Conservation (phyloP, 1,140 invertebrate genomes). For the Apolygus lucorum region DNA sequence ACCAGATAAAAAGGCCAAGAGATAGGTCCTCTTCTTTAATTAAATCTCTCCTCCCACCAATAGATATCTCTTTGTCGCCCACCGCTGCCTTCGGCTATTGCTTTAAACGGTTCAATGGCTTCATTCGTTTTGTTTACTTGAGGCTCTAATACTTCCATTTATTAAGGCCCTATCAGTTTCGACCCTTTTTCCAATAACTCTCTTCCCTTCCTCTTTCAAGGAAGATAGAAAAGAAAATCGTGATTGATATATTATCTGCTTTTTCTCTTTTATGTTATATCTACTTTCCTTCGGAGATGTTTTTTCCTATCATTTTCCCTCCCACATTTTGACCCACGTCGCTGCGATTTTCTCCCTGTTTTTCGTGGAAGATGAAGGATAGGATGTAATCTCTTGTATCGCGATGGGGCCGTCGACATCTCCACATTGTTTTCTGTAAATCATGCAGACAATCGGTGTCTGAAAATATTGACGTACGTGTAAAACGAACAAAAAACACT, state of each 20-base stretch:
- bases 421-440: too few relatives aligned
- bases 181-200: slow-evolving; percentile 6
- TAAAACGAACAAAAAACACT: too few relatives aligned
- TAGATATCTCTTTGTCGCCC: slow-evolving; percentile 21
- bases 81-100: not conserved
- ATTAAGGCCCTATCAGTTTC: slow-evolving; percentile 18
- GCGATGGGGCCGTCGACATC: too few relatives aligned
- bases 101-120: slow-evolving; percentile 21
- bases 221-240: slow-evolving; percentile 13
- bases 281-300: not conserved
- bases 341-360: not conserved
- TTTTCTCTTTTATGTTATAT: not conserved
- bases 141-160: slow-evolving; percentile 20
- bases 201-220: not conserved
- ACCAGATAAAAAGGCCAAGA: slow-evolving; percentile 11
- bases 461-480: too few relatives aligned
- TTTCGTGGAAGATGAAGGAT: not conserved
- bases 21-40: slow-evolving; percentile 14
- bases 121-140: slow-evolving; percentile 22
- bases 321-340: not conserved
- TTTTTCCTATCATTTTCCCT: slow-evolving; percentile 3
- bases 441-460: too few relatives aligned
- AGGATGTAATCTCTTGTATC: not conserved
- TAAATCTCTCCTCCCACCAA: slow-evolving; percentile 15
- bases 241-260: slow-evolving; percentile 15